Base-by-base conservation (phyloP, 1,140 invertebrate species). In the Cyclina sinensis region DNA sequence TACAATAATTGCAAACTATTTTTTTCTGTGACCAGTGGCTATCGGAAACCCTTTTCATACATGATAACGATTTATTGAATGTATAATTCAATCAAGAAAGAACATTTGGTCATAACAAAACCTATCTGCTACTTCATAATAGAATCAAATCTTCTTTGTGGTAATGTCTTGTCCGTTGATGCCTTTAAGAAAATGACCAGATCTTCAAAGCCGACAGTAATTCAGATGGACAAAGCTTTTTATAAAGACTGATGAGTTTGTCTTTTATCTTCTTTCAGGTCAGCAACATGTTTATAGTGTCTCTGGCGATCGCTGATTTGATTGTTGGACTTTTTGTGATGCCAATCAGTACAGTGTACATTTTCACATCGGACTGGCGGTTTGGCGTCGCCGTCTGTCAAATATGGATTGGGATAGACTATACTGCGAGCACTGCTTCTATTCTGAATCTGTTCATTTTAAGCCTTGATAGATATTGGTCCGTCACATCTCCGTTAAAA, bases 271-370 rank as follows among this genome's bases (percentile, higher is more conserved):
- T 65, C 84, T 92, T 90, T 81, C 85, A 97, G 96, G 96, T 97
- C 0, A 96, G 96, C 92, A 97, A 97, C 93, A 96, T 97, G 96
- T 97, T 97, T 92, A 97, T 97, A 86, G 96, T 97, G 92, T 96
- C 96, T 87, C 93, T 97, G 86, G 97, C 97, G 1, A 94, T 97
- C n/a, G 97, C 97, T 7, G 97, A 97, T 95, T 92, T 97, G 12
- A 96, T 96, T 27, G 97, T 97, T 7, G 97, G 97, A 3, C 89
- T 97, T 7, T 95, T 97, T 73, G 97, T 97, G 0, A 97, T 97
- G 97, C 97, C 97, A 24, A 95, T 97, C 68, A 97, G 96, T 89
- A 96, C 97, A 5, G 94, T 96, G 48, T 97, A 97, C 92, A 96
- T 96, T 88, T 95, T 97, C 90, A 96, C 96, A 46, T 96, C 96